Evolutionary conservation across 2,113 vertebrate genomes (phyloP).

Genomic region (Pteronura brasiliensis): DNA sequence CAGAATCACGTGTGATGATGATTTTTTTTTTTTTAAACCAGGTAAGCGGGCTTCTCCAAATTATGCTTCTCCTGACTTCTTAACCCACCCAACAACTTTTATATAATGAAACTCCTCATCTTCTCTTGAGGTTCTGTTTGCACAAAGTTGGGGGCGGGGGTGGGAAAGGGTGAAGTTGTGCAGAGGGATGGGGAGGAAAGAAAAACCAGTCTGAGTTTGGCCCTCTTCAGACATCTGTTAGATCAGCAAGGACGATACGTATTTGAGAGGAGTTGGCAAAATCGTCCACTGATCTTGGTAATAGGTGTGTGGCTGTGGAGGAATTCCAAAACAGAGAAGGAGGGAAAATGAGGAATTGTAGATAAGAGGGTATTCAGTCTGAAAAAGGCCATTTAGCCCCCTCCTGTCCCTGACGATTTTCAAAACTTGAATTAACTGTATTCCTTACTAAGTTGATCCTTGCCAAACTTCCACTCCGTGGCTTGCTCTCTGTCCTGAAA

Average conservation of each 20-base stretch:
- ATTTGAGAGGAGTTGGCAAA: neutral
- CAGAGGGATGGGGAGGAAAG: too few species aligned
- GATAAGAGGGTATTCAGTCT: neutral
- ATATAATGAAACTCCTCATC: neutral
- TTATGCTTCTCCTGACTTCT: neutral
- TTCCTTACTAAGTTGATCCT: neutral
- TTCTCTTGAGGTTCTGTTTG: neutral
- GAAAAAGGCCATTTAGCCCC: neutral
- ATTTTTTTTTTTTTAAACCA: neutral
- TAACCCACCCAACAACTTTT: conserved; percentile 17
- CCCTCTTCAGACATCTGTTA: neutral
- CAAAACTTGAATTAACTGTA: neutral
- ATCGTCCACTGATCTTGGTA: neutral
- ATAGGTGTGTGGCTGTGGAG: neutral
- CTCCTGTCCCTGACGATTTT: neutral
- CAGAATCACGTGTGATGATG: neutral
- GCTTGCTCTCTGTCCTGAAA: neutral
- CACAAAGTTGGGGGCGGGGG: neutral
- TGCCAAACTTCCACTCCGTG: neutral
- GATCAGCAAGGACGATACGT: neutral
- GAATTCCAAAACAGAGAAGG: neutral
- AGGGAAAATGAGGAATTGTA: neutral
- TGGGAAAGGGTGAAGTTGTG: neutral
- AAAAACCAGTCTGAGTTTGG: neutral
- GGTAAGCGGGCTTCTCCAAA: neutral